These are phyloP conservation scores for Esperia sulphurella DNA, from an alignment of 2,888 invertebrate species.

Conservation along the genomic window DNA sequence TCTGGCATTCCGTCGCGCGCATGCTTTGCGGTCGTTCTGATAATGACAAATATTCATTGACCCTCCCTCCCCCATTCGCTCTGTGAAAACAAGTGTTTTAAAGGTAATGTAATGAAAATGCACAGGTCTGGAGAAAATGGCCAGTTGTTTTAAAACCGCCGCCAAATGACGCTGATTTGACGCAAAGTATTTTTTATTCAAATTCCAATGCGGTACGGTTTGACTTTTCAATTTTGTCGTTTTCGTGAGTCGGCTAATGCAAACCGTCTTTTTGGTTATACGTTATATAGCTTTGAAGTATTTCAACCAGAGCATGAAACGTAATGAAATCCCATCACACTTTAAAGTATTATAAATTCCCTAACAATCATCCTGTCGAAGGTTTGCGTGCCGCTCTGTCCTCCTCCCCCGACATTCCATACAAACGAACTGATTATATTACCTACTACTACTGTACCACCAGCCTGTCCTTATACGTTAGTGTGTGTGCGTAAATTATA, in stretches of 20 bases:
- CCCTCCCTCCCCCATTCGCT: conserved; percentile 10
- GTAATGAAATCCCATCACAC: too few relatives aligned
- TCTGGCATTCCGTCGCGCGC: conserved; percentile 19
- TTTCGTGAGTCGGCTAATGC: conserved; percentile 7
- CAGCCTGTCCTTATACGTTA: too few relatives aligned
- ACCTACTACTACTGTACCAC: too few relatives aligned
- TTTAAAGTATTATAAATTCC: too few relatives aligned
- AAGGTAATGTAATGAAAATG: conserved; percentile 15
- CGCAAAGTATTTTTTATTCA: conserved; percentile 26
- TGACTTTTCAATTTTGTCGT: conserved; percentile 23
- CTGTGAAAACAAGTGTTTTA: conserved; percentile 2
- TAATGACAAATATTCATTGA: conserved; percentile 15
- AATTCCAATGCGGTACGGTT: conserved; percentile 22
- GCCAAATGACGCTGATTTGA: conserved; percentile 24
- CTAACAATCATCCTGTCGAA: too few relatives aligned
- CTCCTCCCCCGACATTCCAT: too few relatives aligned
- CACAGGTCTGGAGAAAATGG: conserved; percentile 12
- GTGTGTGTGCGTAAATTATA: too few relatives aligned
- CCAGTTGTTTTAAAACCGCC: conserved; percentile 14
- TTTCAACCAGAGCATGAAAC: too few relatives aligned
- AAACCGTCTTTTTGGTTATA: background rate
- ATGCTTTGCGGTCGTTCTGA: conserved; percentile 18
- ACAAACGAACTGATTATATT: too few relatives aligned
- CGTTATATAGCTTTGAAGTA: too few relatives aligned
- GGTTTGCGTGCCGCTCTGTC: too few relatives aligned